A percentile compares a stretch with the other conserved stretches of the same genome.
These are phyloP conservation scores for Nasonia vitripennis DNA, from an alignment of 1,140 invertebrate species.

Conservation along the genomic window DNA sequence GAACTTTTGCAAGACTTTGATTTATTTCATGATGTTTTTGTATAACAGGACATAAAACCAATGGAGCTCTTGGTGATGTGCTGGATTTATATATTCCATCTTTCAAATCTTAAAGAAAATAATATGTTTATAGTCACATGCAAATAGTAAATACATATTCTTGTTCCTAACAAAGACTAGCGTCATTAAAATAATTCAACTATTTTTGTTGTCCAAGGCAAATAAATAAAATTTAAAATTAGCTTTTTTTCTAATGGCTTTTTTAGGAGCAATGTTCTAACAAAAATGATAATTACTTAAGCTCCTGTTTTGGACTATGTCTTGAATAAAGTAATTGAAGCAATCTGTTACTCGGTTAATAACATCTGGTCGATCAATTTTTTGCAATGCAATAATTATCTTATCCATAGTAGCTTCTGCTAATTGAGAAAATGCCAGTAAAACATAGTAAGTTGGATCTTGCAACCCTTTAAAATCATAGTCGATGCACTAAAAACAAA, in stretches of 20 bases:
- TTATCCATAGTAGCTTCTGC: slow-evolving; percentile 63
- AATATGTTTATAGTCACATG: neutral
- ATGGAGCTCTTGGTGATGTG: slow-evolving; percentile 60
- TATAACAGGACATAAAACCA: slow-evolving; percentile 60
- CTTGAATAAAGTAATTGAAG: slow-evolving; percentile 56
- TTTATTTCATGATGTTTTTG: slow-evolving; percentile 18
- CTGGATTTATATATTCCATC: slow-evolving; percentile 55
- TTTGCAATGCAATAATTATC: slow-evolving; percentile 59
- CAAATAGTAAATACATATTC: neutral
- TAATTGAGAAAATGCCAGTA: slow-evolving; percentile 63
- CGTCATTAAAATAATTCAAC: neutral
- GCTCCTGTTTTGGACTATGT: slow-evolving; percentile 5
- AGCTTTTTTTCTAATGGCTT: too few relatives aligned
- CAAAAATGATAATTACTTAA: slow-evolving; percentile 32
- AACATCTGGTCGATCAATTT: slow-evolving; percentile 62
- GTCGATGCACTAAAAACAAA: slow-evolving; percentile 62
- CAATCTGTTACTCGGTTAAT: slow-evolving; percentile 61
- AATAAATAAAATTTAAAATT: too few relatives aligned
- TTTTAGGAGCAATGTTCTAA: neutral
- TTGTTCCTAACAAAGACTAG: too few relatives aligned
- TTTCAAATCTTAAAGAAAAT: slow-evolving; percentile 47
- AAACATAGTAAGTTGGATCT: slow-evolving; percentile 67
- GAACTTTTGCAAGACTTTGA: slow-evolving; percentile 41
- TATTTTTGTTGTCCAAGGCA: too few relatives aligned
- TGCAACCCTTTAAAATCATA: slow-evolving; percentile 66